Conservation (phyloP, 2,113 vertebrate species). For the Artemisiospiza belli region DNA sequence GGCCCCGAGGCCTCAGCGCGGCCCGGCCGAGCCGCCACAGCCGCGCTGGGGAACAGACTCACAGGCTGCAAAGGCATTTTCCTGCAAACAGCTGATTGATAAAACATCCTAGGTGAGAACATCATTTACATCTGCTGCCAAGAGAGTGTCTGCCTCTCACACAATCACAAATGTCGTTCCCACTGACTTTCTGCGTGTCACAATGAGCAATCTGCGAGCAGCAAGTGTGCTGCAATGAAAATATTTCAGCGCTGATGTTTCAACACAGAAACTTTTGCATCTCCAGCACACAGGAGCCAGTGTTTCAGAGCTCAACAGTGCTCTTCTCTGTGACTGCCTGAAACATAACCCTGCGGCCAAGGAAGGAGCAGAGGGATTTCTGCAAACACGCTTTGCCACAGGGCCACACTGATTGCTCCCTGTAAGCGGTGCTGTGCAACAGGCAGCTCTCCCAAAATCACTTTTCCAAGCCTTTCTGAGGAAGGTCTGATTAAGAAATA, state of each 20-base stretch:
- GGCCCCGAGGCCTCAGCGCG: fast-evolving
- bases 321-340: neutral
- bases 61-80: neutral
- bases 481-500: neutral
- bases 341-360: neutral
- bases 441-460: neutral
- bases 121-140: neutral
- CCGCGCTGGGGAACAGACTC: fast-evolving
- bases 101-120: neutral
- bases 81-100: neutral
- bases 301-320: neutral
- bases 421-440: neutral
- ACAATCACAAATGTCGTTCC: neutral
- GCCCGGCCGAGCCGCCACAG: neutral
- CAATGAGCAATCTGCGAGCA: fast-evolving
- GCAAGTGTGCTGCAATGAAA: fast-evolving
- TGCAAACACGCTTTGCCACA: neutral
- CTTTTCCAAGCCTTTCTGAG: neutral
- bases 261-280: neutral
- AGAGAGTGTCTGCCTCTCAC: neutral
- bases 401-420: fast-evolving
- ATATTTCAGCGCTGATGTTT: neutral
- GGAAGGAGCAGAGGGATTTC: neutral
- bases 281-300: neutral
- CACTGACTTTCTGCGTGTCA: neutral